Evolutionary conservation across 2,113 vertebrate genomes (phyloP).

Genomic region (Indicator maculatus): DNA sequence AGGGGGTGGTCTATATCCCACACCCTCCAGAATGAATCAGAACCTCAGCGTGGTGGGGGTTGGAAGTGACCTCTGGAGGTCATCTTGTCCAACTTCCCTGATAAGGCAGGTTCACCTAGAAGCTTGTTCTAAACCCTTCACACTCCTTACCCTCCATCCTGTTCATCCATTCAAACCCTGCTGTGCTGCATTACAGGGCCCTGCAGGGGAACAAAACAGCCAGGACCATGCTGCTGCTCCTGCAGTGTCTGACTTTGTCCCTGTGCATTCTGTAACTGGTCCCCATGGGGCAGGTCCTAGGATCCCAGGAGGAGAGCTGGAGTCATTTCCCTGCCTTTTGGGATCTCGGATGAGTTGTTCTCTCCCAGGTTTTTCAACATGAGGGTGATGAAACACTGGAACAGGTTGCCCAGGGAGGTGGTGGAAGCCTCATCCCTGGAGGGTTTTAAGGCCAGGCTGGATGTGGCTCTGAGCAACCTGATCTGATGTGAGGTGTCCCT

Average conservation of each 20-base stretch:
- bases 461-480: too few species aligned
- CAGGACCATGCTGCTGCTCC: background rate
- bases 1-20: background rate
- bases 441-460: too few species aligned
- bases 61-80: too few species aligned
- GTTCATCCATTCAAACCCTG: background rate
- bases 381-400: too few species aligned
- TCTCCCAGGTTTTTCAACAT: background rate
- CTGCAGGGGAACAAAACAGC: too few species aligned
- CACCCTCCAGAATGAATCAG: background rate
- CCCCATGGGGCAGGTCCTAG: accelerated
- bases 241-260: background rate
- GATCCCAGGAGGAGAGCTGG: accelerated
- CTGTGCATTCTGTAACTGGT: accelerated
- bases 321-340: accelerated
- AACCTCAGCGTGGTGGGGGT: too few species aligned
- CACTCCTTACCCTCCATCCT: accelerated
- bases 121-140: background rate
- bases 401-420: too few species aligned
- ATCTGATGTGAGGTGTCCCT: too few species aligned
- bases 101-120: too few species aligned
- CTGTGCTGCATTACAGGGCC: background rate
- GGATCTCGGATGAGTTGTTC: background rate
- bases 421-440: too few species aligned
- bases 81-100: too few species aligned